A percentile compares a stretch with the other conserved stretches of the same genome.
These are phyloP conservation scores for Corythoichthys intestinalis DNA, from an alignment of 2,113 vertebrate genomes.

Conservation along the genomic window DNA sequence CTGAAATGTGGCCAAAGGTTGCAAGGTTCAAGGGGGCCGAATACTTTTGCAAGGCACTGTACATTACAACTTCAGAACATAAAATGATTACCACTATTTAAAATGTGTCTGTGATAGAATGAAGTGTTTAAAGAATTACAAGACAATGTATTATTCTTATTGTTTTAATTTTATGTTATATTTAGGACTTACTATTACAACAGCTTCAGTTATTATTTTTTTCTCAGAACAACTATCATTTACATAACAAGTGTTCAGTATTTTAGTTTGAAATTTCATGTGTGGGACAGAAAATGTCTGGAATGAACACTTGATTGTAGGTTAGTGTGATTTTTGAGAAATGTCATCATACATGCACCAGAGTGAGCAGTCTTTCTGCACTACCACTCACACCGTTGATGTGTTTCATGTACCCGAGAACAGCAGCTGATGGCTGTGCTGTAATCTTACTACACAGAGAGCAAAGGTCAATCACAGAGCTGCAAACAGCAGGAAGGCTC, in stretches of 20 bases:
- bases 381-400: slow-evolving; percentile 24
- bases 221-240: neutral
- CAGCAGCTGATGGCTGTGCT: slow-evolving; percentile 39
- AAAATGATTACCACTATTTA: neutral
- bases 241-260: neutral
- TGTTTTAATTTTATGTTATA: neutral
- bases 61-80: neutral
- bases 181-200: neutral
- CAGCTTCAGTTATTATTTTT: neutral
- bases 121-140: neutral
- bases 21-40: too few relatives aligned
- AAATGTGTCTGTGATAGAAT: neutral
- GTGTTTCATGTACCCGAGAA: slow-evolving; percentile 57
- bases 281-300: neutral
- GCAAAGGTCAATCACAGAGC: slow-evolving; percentile 66
- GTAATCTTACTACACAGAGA: slow-evolving; percentile 68
- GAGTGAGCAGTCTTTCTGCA: slow-evolving; percentile 19
- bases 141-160: neutral
- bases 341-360: slow-evolving; percentile 13
- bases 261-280: neutral
- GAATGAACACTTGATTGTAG: neutral
- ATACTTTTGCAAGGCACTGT: too few relatives aligned
- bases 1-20: too few relatives aligned
- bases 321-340: neutral
- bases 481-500: slow-evolving; percentile 59